phyloP scores from a whole-genome alignment of 2,113 vertebrate species.

The Takifugu bimaculatus region DNA sequence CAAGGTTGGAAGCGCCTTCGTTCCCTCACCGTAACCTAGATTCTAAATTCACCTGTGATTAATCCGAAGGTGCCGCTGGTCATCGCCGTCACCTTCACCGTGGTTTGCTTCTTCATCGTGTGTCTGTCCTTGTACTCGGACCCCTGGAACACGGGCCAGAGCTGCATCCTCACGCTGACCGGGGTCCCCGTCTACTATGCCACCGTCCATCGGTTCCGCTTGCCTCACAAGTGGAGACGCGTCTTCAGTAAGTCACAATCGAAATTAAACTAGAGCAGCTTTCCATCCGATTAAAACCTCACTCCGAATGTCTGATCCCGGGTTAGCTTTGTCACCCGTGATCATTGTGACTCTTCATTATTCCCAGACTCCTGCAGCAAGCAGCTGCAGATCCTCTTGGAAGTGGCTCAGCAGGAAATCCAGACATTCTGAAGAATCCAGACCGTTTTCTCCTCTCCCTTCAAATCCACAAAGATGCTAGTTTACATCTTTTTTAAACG shows the following conservation, averaged over 20 bases:
- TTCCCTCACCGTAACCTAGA: no score
- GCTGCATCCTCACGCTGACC: conserved; percentile 85
- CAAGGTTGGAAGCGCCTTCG: conserved; percentile 66
- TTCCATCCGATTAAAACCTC: no score
- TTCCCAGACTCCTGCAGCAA: conserved; percentile 61
- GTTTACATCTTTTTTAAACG: neutral
- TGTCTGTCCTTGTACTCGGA: conserved; percentile 92
- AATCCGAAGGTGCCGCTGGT: conserved; percentile 83
- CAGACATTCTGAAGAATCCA: conserved; percentile 65
- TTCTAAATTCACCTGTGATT: no score
- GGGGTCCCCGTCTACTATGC: conserved; percentile 91
- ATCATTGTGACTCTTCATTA: conserved; percentile 2
- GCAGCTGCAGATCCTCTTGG: conserved; percentile 73
- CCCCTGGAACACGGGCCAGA: conserved; percentile 87
- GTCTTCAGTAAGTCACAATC: conserved; percentile 61
- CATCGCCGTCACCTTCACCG: conserved; percentile 84
- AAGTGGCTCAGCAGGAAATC: conserved; percentile 74
- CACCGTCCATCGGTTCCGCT: conserved; percentile 43
- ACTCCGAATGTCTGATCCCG: neutral
- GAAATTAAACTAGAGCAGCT: neutral
- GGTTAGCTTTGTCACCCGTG: neutral
- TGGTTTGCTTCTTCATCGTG: conserved; percentile 94
- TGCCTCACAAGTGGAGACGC: conserved; percentile 55
- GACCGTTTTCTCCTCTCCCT: neutral
- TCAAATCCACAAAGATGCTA: neutral